Evolutionary conservation across 2,797 vertebrate genomes (phyloP), one percentile per base, ranked within the genome.

Genomic region (Silurus aristotelis): DNA sequence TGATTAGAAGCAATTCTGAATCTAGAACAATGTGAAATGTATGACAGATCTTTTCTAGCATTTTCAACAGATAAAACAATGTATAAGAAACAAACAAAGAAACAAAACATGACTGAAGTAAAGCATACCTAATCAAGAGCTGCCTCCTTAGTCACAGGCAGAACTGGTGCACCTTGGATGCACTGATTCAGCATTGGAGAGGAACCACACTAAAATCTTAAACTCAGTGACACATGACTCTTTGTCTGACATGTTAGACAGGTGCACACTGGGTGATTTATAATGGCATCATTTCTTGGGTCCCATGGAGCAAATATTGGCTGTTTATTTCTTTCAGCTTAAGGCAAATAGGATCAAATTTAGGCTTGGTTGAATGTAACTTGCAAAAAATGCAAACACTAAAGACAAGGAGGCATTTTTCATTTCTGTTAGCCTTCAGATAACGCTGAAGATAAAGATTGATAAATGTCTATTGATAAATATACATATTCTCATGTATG

Each of bases 221-320:
- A 94, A 94, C 86, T 84, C 90, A 92, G 92, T 94, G 95, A 95
- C 94, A 95, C 93, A 92, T 92, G 94, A 92, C 92, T 93, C 91
- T 89, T 84, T 86, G 87, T 92, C 91, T 92, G 94, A 92, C 88
- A 91, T 92, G 92, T 92, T 92, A 90, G 94, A 95, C 94, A 95
- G 94, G 91, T 93, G 94, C 93, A 93, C 90, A 91, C 93, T 94
- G 93, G 92, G 92, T 96, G 95, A 95, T 95, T 95, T 95, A 95
- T 95, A 93, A 93, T 87, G 12, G 76, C 79, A 89, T 95, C 92
- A 91, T 91, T 89, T 92, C 68, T 77, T 77, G 9, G 25, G 55
- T 60, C 55, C 73, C 55, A 9, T 31, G 92, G 93, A 95, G 92
- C 93, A 95, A 94, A 94, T 95, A 94, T 95, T 93, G 93, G 95